phyloP scores from a whole-genome alignment of 2,113 vertebrate genomes.

The Onychostoma macrolepis region DNA sequence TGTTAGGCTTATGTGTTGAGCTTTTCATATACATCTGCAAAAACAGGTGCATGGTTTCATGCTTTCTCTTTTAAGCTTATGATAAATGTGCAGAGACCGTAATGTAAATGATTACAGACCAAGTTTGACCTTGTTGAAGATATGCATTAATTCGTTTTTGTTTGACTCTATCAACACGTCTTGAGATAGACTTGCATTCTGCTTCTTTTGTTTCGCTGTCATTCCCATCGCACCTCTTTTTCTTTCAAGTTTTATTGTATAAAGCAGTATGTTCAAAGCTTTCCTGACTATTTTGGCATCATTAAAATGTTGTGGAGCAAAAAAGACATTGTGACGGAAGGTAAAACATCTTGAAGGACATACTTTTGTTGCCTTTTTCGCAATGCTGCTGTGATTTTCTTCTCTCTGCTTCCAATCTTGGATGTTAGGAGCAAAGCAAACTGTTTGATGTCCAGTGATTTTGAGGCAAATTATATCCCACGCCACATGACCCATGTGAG shows the following conservation, averaged over 20 bases:
- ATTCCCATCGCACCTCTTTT: not conserved
- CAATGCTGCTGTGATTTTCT: not conserved
- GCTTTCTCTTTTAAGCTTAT: not conserved
- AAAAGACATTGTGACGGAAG: not conserved
- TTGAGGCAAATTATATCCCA: not conserved
- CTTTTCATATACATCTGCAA: not conserved
- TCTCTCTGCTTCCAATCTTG: not conserved
- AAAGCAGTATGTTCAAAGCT: not conserved
- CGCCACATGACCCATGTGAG: not conserved
- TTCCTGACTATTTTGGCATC: not conserved
- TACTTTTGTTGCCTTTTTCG: not conserved
- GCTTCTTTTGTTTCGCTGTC: not conserved
- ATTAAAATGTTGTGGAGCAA: conserved; percentile 1
- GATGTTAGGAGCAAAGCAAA: not conserved
- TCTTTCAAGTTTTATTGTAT: not conserved
- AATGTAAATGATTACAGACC: not conserved
- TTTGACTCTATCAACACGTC: not conserved
- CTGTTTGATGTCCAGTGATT: not conserved
- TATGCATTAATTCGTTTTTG: not conserved
- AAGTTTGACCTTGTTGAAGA: not conserved
- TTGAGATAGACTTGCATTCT: not conserved
- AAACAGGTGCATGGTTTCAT: not conserved
- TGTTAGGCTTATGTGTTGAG: not conserved
- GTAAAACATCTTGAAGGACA: not conserved
- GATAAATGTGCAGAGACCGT: not conserved